Base-by-base conservation (phyloP, 2,888 invertebrate species). In the Noctua comes region DNA sequence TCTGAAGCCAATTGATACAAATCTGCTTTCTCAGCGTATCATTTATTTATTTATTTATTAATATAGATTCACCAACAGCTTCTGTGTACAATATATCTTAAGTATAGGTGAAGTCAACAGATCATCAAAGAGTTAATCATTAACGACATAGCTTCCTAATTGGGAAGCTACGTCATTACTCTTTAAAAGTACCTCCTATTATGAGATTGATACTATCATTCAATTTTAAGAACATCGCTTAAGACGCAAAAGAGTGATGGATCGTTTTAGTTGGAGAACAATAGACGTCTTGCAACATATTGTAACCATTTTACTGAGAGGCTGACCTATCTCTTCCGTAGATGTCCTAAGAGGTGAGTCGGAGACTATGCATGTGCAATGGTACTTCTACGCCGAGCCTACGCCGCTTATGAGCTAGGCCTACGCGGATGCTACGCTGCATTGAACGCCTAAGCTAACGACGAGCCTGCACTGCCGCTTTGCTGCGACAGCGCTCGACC, bases 221-320 rank as follows among this genome's bases (percentile, higher is more conserved):
- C 0, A 76, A 68, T 68, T 59, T 68, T 59, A 75, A 59, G 57
- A 79, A 66, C 69, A 65, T 51, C 66, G 36, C 78, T 71, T 77
- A 66, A 54, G 36, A 48, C 76, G 43, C 59, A 66, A 70, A 83
- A 83, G 36, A 66, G 48, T 79, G 72, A 69, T 68, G 68, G 68
- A 78, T 78, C 40, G 78, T 77, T 64, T n/a, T 48, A 71, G 48
- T 77, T 72, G 70, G 43, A 79, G 77, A 77, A 82, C 57, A 79
- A 82, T 84, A 79, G 77, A 80, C 57, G 24, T 70, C 48, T 77
- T 76, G 62, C 79, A 54, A 81, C 66, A 84, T 43, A 36, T 24
- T 62, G 43, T 54, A 68, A 68, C 54, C 59, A n/a, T 46, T 77
- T 71, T 51, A 62, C 66, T 71, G 77, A 71, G 59, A 68, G 21